Evolutionary conservation across 2,888 invertebrate species (phyloP).

Genomic region (Apotomis turbidana): DNA sequence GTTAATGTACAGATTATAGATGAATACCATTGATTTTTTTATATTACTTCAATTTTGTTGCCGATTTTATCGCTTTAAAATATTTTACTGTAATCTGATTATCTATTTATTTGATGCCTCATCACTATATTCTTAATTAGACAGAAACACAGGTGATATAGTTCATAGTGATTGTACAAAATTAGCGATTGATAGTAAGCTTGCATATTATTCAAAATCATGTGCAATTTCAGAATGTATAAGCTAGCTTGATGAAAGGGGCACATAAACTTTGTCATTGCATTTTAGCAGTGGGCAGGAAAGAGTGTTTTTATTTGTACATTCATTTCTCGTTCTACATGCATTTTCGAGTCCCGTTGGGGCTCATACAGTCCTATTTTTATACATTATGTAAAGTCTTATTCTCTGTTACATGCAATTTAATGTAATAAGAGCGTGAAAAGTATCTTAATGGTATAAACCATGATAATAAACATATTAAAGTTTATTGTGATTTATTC

Average conservation of each 20-base stretch:
- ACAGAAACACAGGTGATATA: conserved; percentile 74
- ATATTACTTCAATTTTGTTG: conserved; percentile 74
- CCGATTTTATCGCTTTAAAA: conserved; percentile 64
- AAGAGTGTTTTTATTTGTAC: conserved; percentile 72
- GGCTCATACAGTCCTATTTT: conserved; percentile 83
- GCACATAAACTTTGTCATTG: conserved; percentile 76
- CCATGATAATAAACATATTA: conserved; percentile 81
- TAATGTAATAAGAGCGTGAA: conserved; percentile 74
- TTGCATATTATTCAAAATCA: conserved; percentile 78
- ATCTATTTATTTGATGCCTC: conserved; percentile 72
- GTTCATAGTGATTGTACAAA: conserved; percentile 79
- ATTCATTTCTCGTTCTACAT: conserved; percentile 77
- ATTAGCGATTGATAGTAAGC: conserved; percentile 74
- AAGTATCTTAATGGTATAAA: conserved; percentile 75
- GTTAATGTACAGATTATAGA: conserved; percentile 76
- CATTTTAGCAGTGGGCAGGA: conserved; percentile 78
- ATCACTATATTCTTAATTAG: conserved; percentile 64
- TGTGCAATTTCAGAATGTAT: conserved; percentile 77
- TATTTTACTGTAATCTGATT: conserved; percentile 64
- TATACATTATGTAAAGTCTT: conserved; percentile 82
- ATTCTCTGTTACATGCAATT: conserved; percentile 78
- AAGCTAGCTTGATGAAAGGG: conserved; percentile 66
- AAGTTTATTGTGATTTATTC: conserved; percentile 60
- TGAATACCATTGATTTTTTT: conserved; percentile 71
- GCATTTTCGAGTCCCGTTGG: conserved; percentile 76